phyloP scores from a whole-genome alignment of 2,113 vertebrate species.

The Microcebus murinus region DNA sequence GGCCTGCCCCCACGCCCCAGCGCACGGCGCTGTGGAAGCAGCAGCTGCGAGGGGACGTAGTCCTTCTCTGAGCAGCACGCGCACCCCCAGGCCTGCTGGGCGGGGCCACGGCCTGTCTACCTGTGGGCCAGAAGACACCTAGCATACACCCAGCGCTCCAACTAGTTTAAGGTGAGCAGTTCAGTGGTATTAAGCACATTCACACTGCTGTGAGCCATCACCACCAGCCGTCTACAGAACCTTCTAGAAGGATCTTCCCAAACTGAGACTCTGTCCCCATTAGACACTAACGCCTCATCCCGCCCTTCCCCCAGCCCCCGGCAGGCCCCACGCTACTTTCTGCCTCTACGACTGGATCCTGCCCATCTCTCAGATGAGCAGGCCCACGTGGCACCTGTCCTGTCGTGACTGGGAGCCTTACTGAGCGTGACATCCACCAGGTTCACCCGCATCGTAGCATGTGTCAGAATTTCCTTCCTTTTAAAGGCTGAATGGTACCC shows the following conservation, averaged over 20 bases:
- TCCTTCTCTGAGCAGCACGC: not conserved
- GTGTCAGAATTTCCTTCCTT: not conserved
- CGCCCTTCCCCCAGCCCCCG: too few species aligned
- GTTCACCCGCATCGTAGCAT: not conserved
- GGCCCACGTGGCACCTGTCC: not conserved
- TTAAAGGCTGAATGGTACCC: not conserved
- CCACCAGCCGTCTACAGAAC: not conserved
- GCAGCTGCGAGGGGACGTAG: not conserved
- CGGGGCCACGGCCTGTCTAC: not conserved
- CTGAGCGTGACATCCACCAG: not conserved
- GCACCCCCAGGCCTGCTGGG: not conserved
- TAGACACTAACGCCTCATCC: not conserved
- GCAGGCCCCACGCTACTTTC: not conserved
- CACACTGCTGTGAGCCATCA: not conserved
- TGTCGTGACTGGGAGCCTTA: not conserved
- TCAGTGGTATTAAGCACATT: not conserved
- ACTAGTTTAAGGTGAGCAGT: not conserved
- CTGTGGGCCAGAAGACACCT: not conserved
- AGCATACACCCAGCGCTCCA: not conserved
- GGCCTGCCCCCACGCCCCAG: fast-evolving
- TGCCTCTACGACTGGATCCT: not conserved
- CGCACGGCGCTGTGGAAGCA: not conserved
- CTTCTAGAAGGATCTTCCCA: not conserved
- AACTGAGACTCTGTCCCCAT: not conserved
- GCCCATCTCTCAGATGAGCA: too few species aligned